A percentile compares a stretch with the other conserved stretches of the same genome.
phyloP scores from a whole-genome alignment of 2,888 invertebrate genomes.

The Dryocosmus kuriphilus region DNA sequence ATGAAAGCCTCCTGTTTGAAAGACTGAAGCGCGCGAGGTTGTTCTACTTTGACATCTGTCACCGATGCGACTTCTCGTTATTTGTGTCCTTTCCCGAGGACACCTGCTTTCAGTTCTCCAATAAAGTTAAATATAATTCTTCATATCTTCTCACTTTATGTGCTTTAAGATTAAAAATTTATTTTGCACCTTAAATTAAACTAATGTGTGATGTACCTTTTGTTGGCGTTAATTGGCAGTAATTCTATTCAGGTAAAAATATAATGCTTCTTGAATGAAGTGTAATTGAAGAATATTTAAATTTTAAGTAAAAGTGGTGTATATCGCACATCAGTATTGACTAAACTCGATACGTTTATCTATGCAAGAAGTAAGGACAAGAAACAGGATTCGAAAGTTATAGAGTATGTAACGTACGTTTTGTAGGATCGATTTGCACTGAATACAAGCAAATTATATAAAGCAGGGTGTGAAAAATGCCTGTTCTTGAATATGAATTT shows the following conservation, averaged over 20 bases:
- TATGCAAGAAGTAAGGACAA: slow-evolving; percentile 30
- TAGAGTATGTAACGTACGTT: slow-evolving; percentile 28
- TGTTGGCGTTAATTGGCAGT: neutral
- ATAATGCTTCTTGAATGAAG: too few relatives aligned
- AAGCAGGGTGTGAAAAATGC: neutral
- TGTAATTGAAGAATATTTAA: too few relatives aligned
- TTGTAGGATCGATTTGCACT: slow-evolving; percentile 24
- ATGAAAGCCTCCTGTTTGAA: slow-evolving; percentile 6
- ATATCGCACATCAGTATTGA: slow-evolving; percentile 18
- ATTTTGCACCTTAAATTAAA: neutral
- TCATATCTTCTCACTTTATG: neutral
- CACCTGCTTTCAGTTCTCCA: neutral
- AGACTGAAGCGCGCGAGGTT: neutral
- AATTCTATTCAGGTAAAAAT: too few relatives aligned
- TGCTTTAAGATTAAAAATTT: neutral
- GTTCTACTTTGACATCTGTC: slow-evolving; percentile 27
- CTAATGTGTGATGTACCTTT: neutral
- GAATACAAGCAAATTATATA: slow-evolving; percentile 10
- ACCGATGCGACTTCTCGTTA: neutral
- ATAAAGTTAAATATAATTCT: neutral
- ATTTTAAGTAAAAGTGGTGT: slow-evolving; percentile 30
- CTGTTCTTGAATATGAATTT: neutral
- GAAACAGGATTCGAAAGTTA: slow-evolving; percentile 39
- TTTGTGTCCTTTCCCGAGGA: neutral
- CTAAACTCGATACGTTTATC: slow-evolving; percentile 25